Evolutionary conservation across 2,888 invertebrate genomes (phyloP).

Genomic region (Branchellion lobata): DNA sequence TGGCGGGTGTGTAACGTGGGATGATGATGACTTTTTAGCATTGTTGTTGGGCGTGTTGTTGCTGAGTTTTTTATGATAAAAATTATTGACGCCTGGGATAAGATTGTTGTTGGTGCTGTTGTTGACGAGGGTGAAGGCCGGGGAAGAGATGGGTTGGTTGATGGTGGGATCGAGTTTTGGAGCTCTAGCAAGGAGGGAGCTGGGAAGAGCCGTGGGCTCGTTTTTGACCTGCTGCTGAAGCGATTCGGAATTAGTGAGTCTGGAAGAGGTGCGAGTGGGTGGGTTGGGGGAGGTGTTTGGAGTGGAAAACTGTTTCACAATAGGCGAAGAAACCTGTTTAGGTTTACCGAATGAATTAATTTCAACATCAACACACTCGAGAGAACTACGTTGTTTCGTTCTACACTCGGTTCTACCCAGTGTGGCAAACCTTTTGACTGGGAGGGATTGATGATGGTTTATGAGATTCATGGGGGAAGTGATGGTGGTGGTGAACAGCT

Average conservation of each 20-base stretch:
- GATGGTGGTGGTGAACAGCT: conserved; percentile 12
- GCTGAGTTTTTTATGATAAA: not conserved
- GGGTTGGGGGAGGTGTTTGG: not conserved
- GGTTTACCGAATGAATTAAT: conserved; percentile 35
- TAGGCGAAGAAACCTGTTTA: not conserved
- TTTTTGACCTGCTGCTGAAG: not conserved
- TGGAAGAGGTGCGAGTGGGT: conserved; percentile 15
- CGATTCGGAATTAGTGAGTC: not conserved
- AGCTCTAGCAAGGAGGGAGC: not conserved
- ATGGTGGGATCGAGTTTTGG: conserved; percentile 1
- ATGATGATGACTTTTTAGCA: not conserved
- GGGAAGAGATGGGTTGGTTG: not conserved
- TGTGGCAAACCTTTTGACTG: conserved; percentile 36
- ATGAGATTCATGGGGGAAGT: conserved; percentile 3
- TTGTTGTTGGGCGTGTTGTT: not conserved
- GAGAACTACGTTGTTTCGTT: not conserved
- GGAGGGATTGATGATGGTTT: not conserved
- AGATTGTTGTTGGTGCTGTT: not conserved
- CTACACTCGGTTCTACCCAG: conserved; percentile 20
- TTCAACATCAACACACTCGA: not conserved
- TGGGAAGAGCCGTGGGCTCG: not conserved
- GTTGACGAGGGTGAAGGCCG: not conserved
- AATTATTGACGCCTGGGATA: too few relatives aligned
- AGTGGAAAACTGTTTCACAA: not conserved
- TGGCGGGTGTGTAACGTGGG: not conserved